These are phyloP conservation scores for Orthosia cruda DNA, from an alignment of 2,888 invertebrate genomes.

Conservation along the genomic window DNA sequence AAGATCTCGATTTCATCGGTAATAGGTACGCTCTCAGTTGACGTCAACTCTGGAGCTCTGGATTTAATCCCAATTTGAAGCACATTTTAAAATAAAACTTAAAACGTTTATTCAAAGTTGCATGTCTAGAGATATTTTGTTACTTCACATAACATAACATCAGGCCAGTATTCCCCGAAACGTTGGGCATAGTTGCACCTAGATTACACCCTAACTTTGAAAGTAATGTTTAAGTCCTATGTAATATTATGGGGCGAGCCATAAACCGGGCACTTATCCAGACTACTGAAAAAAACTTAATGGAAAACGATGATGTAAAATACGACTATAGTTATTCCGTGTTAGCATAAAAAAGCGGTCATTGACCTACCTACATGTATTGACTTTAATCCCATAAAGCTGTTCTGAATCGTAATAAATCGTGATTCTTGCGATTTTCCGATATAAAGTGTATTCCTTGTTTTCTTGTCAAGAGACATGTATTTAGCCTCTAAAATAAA, in stretches of 20 bases:
- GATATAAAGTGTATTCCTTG: not conserved
- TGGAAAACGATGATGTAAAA: no score
- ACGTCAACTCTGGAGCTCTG: conserved; percentile 17
- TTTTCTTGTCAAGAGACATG: not conserved
- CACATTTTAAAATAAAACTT: conserved; percentile 17
- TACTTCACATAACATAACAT: not conserved
- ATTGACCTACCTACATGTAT: not conserved
- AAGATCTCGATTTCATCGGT: conserved; percentile 32
- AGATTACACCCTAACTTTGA: no score
- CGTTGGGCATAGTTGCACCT: no score
- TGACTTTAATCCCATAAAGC: not conserved
- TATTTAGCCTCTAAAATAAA: no score
- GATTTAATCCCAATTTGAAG: conserved; percentile 27
- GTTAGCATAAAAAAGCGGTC: not conserved
- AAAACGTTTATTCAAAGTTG: not conserved
- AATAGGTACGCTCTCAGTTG: conserved; percentile 23
- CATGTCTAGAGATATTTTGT: not conserved
- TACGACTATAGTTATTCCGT: not conserved
- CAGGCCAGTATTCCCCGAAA: no score
- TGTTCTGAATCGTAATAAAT: not conserved
- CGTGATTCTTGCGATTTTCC: not conserved
- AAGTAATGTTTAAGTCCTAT: no score
- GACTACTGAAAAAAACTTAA: no score
- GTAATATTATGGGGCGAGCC: no score
- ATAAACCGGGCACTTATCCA: no score